Percentiles rank a stretch among this genome's conserved stretches.
Conservation (phyloP, 1,140 invertebrate species). For the Drosophila novamexicana region DNA sequence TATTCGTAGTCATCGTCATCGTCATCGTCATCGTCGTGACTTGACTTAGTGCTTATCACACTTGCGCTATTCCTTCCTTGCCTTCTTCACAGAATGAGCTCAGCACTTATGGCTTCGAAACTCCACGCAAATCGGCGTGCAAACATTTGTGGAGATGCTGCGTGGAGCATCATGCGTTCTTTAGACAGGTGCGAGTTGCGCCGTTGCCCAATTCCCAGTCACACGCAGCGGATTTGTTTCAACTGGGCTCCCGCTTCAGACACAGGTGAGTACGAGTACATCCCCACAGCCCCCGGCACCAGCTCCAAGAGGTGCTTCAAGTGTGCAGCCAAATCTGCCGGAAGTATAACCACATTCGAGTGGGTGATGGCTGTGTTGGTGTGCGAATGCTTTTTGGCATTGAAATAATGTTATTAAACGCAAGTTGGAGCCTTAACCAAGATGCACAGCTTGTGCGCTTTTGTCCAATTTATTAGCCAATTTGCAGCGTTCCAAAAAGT, state of each 20-base stretch:
- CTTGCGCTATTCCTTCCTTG: constrained; percentile 43
- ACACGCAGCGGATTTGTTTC: constrained; percentile 88
- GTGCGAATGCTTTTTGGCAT: constrained; percentile 9
- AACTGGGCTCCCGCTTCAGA: constrained; percentile 89
- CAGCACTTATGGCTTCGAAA: constrained; percentile 97
- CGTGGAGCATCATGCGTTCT: constrained; percentile 99
- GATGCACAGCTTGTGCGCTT: constrained; percentile 32
- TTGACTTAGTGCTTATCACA: constrained; percentile 77
- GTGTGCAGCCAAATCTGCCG: constrained; percentile 45
- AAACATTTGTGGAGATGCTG: constrained; percentile 99
- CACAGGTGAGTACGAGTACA: constrained; percentile 86
- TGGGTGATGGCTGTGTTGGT: constrained; percentile 40
- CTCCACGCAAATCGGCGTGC: constrained; percentile 96
- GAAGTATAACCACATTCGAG: constrained; percentile 47
- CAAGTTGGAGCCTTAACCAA: constrained; percentile 12
- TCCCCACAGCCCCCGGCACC: neutral
- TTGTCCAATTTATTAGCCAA: constrained; percentile 48
- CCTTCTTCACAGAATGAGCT: constrained; percentile 92
- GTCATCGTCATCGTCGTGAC: constrained; percentile 57
- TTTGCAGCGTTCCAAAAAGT: constrained; percentile 57
- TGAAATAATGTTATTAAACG: constrained; percentile 50
- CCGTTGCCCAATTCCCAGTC: constrained; percentile 86
- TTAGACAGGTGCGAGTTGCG: constrained; percentile 93
- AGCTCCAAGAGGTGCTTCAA: constrained; percentile 7
- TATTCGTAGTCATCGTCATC: constrained; percentile 31